These are phyloP conservation scores for Halcyon chelicuti DNA, from an alignment of 2,797 vertebrate genomes.

Conservation along the genomic window DNA sequence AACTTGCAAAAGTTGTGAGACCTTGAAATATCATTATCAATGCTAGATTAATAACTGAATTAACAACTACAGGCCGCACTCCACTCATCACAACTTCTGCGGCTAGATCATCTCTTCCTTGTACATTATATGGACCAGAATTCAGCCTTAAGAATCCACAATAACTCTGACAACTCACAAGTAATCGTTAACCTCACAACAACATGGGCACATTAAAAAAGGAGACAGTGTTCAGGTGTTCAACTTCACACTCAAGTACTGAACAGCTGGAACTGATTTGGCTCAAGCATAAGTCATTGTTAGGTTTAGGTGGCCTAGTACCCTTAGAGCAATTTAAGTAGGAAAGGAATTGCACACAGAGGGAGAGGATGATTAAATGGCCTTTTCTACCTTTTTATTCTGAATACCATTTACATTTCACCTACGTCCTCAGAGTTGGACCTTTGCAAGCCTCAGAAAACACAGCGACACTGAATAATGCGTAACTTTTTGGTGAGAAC, in stretches of 20 bases:
- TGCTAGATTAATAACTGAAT: neutral
- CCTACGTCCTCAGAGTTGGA: neutral
- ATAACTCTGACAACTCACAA: neutral
- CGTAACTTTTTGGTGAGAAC: neutral
- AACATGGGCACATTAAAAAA: neutral
- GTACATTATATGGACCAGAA: neutral
- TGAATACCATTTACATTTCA: neutral
- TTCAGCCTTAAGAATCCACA: neutral
- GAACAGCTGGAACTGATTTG: neutral
- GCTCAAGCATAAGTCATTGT: neutral
- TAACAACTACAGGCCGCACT: neutral
- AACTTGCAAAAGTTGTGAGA: neutral
- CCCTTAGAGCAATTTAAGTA: neutral
- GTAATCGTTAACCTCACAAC: neutral
- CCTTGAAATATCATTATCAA: neutral
- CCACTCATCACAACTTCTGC: neutral
- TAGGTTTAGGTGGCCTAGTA: neutral
- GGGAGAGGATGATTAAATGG: neutral
- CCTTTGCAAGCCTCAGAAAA: neutral
- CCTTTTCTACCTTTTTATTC: neutral
- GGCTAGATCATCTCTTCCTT: neutral
- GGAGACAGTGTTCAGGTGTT: neutral
- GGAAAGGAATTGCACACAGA: neutral
- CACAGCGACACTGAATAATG: neutral
- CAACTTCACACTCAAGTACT: neutral